Base-by-base conservation (phyloP, 2,113 vertebrate genomes). In the Cynocephalus volans region DNA sequence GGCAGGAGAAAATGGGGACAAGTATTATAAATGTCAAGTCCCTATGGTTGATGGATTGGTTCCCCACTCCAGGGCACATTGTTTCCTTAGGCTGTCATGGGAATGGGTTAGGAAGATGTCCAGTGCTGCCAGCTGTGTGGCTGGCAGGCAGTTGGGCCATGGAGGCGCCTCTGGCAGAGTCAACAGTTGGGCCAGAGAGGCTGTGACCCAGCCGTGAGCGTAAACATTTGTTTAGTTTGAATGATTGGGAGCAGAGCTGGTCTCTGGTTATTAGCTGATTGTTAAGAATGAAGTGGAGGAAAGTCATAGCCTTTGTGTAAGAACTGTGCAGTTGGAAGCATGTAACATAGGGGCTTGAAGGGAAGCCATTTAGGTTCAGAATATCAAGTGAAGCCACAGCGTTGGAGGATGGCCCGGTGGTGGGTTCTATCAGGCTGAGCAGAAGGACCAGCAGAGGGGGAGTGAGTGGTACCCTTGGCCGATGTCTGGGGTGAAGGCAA, bases 141-240 rank as follows among this genome's bases (percentile, higher is more conserved):
- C 0, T 3, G 89, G 86, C 84, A 75, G 89, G 96, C 98, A 98
- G 95, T 98, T 98, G 98, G 95, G 97, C 85, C 3, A 11, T 8
- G 14, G 89, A 3, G 75, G 90, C 6, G 56, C 96, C 85, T 96
- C 95, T 97, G 97, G 96, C 96, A 94, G 76, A 31, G 3, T 95
- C n/a, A 95, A 80, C 85, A 96, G 45, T 96, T 85, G 94, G 87
- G 69, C 48, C 93, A 98, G 96, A 98, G 97, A 94, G 81, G 24
- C 96, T 95, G 11, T 18, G 81, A 94, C 83, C 91, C 89, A 87
- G 64, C 17, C 0, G 26, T 65, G 54, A 98, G 28, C 88, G 75
- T 65, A 97, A 98, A 96, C 96, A 80, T 96, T 97, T 92, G 84
- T 95, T 95, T 96, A 80, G 75, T 92, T 97, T 91, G 96, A 97